Evolutionary conservation across 2,888 invertebrate genomes (phyloP).

Genomic region (Rosalia funebris): DNA sequence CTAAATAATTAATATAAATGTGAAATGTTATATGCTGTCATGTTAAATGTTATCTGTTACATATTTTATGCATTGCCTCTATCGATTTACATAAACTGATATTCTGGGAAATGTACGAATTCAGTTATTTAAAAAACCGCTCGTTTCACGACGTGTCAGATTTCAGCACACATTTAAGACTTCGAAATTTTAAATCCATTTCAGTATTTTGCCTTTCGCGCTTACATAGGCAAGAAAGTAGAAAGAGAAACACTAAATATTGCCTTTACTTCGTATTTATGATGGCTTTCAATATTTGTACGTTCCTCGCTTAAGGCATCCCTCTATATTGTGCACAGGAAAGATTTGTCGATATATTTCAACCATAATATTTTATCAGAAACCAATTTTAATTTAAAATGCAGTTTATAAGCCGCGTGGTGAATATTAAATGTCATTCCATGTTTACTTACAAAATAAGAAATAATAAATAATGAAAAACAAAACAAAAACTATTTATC

Average conservation of each 20-base stretch:
- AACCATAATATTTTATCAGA: slow-evolving; percentile 8
- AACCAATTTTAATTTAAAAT: not conserved
- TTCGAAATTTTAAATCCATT: slow-evolving; percentile 11
- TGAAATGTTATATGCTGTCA: too few species aligned
- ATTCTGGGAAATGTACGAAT: not conserved
- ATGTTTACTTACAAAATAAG: not conserved
- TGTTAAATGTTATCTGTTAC: too few species aligned
- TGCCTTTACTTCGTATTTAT: slow-evolving; percentile 13
- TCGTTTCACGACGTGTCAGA: slow-evolving; percentile 6
- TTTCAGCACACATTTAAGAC: slow-evolving; percentile 1
- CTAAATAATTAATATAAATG: too few species aligned
- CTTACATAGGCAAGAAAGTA: slow-evolving; percentile 2
- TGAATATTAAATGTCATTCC: not conserved
- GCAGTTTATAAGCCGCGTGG: not conserved
- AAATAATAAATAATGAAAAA: too few species aligned
- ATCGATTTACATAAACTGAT: too few species aligned
- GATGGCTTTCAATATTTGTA: slow-evolving; percentile 22
- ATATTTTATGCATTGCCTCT: too few species aligned
- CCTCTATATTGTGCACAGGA: slow-evolving; percentile 2
- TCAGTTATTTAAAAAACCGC: slow-evolving; percentile 4
- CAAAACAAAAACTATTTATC: not conserved
- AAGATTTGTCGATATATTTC: slow-evolving; percentile 11
- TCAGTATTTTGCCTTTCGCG: slow-evolving; percentile 5
- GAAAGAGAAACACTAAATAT: slow-evolving; percentile 14
- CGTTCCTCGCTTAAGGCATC: slow-evolving; percentile 6